Evolutionary conservation across 2,888 invertebrate species (phyloP).

Genomic region (Buathra laborator): DNA sequence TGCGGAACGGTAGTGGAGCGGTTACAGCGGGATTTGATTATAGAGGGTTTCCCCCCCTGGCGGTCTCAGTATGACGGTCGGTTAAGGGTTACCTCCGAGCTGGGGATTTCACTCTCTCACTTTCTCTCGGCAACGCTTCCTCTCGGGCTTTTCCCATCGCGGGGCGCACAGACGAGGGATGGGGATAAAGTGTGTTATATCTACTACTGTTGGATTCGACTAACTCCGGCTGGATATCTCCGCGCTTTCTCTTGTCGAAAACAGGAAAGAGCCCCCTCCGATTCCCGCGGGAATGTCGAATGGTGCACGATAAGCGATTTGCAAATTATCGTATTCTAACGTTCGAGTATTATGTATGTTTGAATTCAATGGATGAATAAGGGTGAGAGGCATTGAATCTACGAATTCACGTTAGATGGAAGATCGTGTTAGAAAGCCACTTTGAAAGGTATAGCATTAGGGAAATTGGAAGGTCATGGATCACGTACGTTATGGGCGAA

Average conservation of each 20-base stretch:
- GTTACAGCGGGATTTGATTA: constrained; percentile 84
- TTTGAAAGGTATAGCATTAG: background rate
- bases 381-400: background rate
- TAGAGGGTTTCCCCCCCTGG: constrained; percentile 78
- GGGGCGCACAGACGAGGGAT: constrained; percentile 29
- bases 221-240: background rate
- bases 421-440: background rate
- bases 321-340: constrained; percentile 33
- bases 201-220: constrained; percentile 27
- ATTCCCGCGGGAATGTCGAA: constrained; percentile 13
- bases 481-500: background rate
- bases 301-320: constrained; percentile 39
- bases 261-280: constrained; percentile 8
- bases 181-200: constrained; percentile 15
- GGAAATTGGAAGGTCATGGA: constrained; percentile 7
- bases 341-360: constrained; percentile 17
- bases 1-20: constrained; percentile 76
- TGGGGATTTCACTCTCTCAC: constrained; percentile 38
- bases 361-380: constrained; percentile 15
- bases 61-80: constrained; percentile 69
- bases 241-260: constrained; percentile 13
- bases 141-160: constrained; percentile 32
- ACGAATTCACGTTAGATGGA: constrained; percentile 5
- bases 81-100: constrained; percentile 63
- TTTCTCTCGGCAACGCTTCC: constrained; percentile 25